These are phyloP conservation scores for Paramuricea clavata DNA, from an alignment of 92 coral and sea anemone species.

Conservation along the genomic window DNA sequence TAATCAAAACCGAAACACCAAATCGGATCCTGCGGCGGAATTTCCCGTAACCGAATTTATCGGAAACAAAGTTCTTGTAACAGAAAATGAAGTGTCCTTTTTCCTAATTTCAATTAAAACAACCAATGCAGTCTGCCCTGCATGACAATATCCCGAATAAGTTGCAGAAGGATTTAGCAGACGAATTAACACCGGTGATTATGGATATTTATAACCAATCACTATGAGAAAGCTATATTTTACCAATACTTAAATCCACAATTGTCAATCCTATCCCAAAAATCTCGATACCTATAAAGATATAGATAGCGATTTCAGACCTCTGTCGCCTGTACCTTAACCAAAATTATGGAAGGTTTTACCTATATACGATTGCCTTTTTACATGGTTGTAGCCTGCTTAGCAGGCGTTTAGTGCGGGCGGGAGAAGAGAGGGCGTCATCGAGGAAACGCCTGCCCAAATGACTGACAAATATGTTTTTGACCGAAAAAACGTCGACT, in stretches of 20 bases:
- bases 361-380: background rate
- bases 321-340: background rate
- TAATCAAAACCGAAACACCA: no score
- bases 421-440: background rate
- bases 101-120: conserved; percentile 37
- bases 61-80: conserved; percentile 35
- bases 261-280: background rate
- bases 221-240: background rate
- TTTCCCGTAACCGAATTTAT: no score
- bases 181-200: conserved; percentile 22
- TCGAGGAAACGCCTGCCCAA: no score
- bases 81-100: conserved; percentile 22
- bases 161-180: conserved; percentile 47
- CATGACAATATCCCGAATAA: conserved; percentile 59
- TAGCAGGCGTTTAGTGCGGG: no score
- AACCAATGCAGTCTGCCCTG: conserved; percentile 61
- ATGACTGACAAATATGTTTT: no score
- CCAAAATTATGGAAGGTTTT: conserved; percentile 12
- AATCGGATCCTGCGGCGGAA: no score
- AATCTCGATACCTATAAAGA: background rate
- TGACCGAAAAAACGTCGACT: no score
- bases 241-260: background rate
- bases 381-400: no score
- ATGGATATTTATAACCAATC: conserved; percentile 35
- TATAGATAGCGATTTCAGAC: background rate